phyloP scores from a whole-genome alignment of 2,113 vertebrate genomes.

The Mormyrus lacerda region DNA sequence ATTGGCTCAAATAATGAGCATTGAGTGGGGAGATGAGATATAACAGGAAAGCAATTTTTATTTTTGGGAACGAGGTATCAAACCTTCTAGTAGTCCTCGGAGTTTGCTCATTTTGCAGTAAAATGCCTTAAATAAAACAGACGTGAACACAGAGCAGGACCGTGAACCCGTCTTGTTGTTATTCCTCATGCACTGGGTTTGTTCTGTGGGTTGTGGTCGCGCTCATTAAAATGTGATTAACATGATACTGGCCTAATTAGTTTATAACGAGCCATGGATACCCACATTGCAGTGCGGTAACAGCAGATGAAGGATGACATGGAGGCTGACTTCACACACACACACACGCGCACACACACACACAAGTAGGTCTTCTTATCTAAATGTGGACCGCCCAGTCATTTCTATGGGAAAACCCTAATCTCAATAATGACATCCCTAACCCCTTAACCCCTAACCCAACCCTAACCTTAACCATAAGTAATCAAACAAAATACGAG shows the following conservation, averaged over 20 bases:
- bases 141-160: background rate
- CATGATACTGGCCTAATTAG: slow-evolving; percentile 41
- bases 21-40: background rate
- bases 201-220: slow-evolving; percentile 7
- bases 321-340: slow-evolving; percentile 26
- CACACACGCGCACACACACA: background rate
- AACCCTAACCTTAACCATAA: background rate
- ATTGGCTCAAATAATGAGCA: background rate
- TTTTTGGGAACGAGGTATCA: background rate
- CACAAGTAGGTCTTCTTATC: too few species aligned
- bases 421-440: too few species aligned
- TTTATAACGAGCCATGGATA: slow-evolving; percentile 40
- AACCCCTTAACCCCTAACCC: too few species aligned
- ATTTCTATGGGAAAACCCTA: too few species aligned
- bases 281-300: slow-evolving; percentile 39
- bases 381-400: too few species aligned
- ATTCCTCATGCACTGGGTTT: background rate
- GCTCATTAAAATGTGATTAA: slow-evolving; percentile 37
- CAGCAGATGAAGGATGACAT: slow-evolving; percentile 15
- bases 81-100: background rate
- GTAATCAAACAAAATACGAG: background rate
- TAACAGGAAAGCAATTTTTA: background rate
- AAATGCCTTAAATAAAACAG: background rate
- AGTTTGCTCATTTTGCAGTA: background rate
- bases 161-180: background rate